Base-by-base conservation (phyloP, 2,888 invertebrate genomes). In the Megastigmus dorsalis region DNA sequence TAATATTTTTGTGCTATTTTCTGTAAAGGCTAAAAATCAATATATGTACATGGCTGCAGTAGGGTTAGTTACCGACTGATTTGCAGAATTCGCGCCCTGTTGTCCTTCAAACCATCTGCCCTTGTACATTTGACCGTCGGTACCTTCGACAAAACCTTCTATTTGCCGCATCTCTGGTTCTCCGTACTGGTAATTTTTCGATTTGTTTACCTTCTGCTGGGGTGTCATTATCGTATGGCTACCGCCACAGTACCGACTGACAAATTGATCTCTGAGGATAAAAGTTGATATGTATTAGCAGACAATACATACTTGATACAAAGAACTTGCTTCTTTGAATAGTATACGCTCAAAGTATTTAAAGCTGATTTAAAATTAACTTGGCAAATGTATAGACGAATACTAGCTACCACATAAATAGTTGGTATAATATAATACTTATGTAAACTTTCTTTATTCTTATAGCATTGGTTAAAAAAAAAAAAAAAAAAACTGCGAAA, bases 161-260 rank as follows among this genome's bases (percentile, higher is more conserved):
- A 90, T 89, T n/a, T n/a, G n/a, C n/a, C n/a, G n/a, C 48, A 90
- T 87, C 4, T 91, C 91, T 73, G 91, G 82, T 41, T 90, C 90
- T n/a, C n/a, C n/a, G n/a, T n/a, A n/a, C n/a, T n/a, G n/a, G 90
- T 92, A 93, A 85, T 93, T 92, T 0, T 93, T 93, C 55, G 90
- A 83, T 7, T 92, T 88, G 9, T 91, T 90, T n/a, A 93, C 91
- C 77, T 93, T 91, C 83, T 94, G 94, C 74, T 92, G 92, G 0
- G 93, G 91, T 0, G 93, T 93, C 18, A 93, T 92, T 10, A 91
- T 88, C 0, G 95, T 95, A 85, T 95, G 95, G 72, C 92, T 92
- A 0, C 95, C 95, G 28, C 95, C 95, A 79, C 94, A 94, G 85
- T 94, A 95, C 0, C 95, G 92, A 85, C 92, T 93, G 84, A 92